These are phyloP conservation scores for Amphiprion clarkii DNA, from an alignment of 2,797 vertebrate species.

Conservation along the genomic window DNA sequence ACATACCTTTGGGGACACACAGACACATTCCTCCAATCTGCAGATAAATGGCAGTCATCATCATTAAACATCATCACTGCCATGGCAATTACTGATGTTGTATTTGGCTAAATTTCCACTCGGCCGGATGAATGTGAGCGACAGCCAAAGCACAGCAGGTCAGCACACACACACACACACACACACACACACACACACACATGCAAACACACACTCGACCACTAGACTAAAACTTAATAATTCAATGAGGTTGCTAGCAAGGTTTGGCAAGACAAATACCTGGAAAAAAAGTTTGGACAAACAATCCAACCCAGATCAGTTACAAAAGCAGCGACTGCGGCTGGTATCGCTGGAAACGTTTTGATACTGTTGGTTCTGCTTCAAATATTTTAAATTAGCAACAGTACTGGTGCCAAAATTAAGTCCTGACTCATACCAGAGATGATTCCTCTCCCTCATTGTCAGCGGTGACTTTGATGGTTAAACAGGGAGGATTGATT, in stretches of 20 bases:
- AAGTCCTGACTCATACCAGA: neutral
- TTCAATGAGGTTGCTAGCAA: neutral
- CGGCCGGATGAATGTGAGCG: slow-evolving; percentile 30
- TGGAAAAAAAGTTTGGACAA: slow-evolving; percentile 1
- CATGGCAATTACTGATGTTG: slow-evolving; percentile 65
- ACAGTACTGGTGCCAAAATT: neutral
- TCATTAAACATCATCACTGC: slow-evolving; percentile 80
- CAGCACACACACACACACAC: slow-evolving; percentile 19
- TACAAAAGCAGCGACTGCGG: slow-evolving; percentile 10
- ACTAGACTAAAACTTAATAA: slow-evolving; percentile 6
- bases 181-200: neutral
- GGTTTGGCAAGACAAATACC: slow-evolving; percentile 10
- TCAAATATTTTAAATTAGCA: slow-evolving; percentile 36
- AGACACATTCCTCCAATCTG: slow-evolving; percentile 39
- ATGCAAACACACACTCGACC: neutral
- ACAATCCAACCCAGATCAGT: neutral
- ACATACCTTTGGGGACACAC: slow-evolving; percentile 37
- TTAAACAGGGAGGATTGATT: neutral
- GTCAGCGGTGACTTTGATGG: neutral
- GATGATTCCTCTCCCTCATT: slow-evolving; percentile 1
- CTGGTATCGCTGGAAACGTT: slow-evolving; percentile 16
- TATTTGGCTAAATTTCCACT: slow-evolving; percentile 64
- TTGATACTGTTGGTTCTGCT: slow-evolving; percentile 19
- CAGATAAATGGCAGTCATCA: slow-evolving; percentile 73
- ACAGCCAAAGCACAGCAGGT: slow-evolving; percentile 58